Evolutionary conservation across 2,113 vertebrate species (phyloP).

Genomic region (Synchiropus splendidus): DNA sequence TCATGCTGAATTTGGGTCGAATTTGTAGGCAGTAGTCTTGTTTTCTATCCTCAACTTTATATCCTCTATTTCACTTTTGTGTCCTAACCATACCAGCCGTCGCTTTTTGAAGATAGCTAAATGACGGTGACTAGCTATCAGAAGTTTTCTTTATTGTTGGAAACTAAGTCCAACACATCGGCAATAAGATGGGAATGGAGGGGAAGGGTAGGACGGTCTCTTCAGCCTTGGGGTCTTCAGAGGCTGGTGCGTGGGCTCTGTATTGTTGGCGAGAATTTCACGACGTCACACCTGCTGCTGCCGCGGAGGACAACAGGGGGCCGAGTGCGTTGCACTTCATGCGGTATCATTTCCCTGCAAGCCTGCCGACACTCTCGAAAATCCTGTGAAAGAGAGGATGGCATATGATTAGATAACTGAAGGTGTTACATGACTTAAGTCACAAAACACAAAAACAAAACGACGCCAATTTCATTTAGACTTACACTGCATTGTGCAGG

Average conservation of each 20-base stretch:
- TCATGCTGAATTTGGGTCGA: conserved; percentile 74
- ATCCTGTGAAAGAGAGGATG: conserved; percentile 29
- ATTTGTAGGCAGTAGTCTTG: conserved; percentile 14
- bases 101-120: conserved; percentile 21
- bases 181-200: conserved; percentile 30
- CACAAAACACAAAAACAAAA: too few species aligned
- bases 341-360: conserved; percentile 95
- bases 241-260: conserved; percentile 36
- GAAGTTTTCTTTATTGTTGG: too few species aligned
- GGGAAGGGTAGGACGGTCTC: conserved; percentile 17
- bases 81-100: conserved; percentile 7
- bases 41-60: conserved; percentile 12
- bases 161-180: too few species aligned
- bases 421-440: too few species aligned
- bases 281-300: conserved; percentile 85
- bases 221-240: conserved; percentile 39
- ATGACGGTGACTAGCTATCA: conserved; percentile 12
- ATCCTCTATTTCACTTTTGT: conserved; percentile 7
- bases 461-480: too few species aligned
- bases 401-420: conserved; percentile 12
- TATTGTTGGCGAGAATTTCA: conserved; percentile 48
- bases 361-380: conserved; percentile 56
- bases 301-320: conserved; percentile 63
- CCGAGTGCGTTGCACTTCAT: conserved; percentile 84
- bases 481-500: too few species aligned